Evolutionary conservation across 2,113 vertebrate genomes (phyloP), one percentile per base, ranked within the genome.

Genomic region (Phoxinus phoxinus): DNA sequence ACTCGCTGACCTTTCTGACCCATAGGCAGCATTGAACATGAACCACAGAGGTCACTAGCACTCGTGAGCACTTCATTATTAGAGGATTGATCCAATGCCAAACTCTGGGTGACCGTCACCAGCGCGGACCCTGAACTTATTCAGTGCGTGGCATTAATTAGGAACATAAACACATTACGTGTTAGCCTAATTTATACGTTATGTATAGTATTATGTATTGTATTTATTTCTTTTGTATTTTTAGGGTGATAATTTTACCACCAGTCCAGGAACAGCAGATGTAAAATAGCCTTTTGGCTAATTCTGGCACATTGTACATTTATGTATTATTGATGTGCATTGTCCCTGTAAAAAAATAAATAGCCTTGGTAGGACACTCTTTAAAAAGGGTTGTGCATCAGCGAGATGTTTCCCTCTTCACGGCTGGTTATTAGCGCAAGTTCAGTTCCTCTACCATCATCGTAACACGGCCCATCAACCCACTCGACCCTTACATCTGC

Each of bases 71-170:
- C 78, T 46, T 80, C 78, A 80, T 63, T 80, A 46, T 65, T 21
- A 30, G 37, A 2, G 23, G 58, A 65, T 46, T 17, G 78, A 65
- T 61, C 15, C 35, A 21, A 41, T 61, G 37, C 12, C 56, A 80
- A 80, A n/a, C 11, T n/a, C 37, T 27, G 53, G 53, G 2, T 25
- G 58, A n/a, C 30, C 12, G 1, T 80, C 56, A 59, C 56, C 13
- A 37, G 27, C 2, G 0, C 13, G 0, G 32, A 79, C 32, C 35
- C 23, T 61, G 77, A 63, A 80, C 77, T 61, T 61, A n/a, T 44
- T 48, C 30, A 7, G 56, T 25, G 77, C 10, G 56, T 37, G 76
- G 30, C 30, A 61, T 61, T 79, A 61, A 79, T 61, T 79, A 79
- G 21, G 17, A 35, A 61, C 19, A 25, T 6, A 79, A 78, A 78